Percentiles rank a stretch among this genome's conserved stretches.
These are phyloP conservation scores for Heliconius ethilla DNA, from an alignment of 2,888 invertebrate species.

Conservation along the genomic window DNA sequence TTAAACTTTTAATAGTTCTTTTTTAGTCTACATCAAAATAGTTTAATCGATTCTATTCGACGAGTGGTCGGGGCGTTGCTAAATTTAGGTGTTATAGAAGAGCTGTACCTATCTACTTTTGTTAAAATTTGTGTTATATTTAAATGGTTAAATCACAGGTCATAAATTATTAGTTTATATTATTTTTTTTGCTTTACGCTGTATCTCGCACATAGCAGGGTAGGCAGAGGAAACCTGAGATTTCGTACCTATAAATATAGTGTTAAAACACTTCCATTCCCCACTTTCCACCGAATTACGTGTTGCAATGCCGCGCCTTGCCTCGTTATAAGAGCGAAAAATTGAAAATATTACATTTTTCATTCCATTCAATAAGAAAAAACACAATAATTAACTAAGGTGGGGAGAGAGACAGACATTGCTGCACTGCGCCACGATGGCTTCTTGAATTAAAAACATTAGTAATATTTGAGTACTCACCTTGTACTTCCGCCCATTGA, in stretches of 20 bases:
- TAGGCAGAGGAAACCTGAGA: too few relatives aligned
- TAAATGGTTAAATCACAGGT: not conserved
- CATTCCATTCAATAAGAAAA: too few relatives aligned
- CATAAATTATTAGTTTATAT: too few relatives aligned
- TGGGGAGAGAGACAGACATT: not conserved
- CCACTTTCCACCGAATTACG: too few relatives aligned
- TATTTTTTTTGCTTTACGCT: too few relatives aligned
- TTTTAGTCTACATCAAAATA: not conserved
- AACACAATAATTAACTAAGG: too few relatives aligned
- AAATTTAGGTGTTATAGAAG: not conserved
- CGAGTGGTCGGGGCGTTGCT: not conserved
- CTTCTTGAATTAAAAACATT: not conserved
- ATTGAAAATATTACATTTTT: too few relatives aligned
- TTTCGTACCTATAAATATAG: too few relatives aligned
- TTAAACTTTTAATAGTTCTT: not conserved
- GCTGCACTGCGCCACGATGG: not conserved
- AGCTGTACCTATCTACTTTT: not conserved
- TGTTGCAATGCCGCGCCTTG: too few relatives aligned
- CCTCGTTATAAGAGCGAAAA: too few relatives aligned
- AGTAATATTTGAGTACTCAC: not conserved
- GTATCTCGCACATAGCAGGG: too few relatives aligned
- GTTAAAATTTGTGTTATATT: not conserved
- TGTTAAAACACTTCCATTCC: too few relatives aligned
- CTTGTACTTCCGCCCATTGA: slow-evolving; percentile 30
- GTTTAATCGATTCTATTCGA: slow-evolving; percentile 1